Base-by-base conservation (phyloP, 2,888 invertebrate species). In the Lepidonotus clava region DNA sequence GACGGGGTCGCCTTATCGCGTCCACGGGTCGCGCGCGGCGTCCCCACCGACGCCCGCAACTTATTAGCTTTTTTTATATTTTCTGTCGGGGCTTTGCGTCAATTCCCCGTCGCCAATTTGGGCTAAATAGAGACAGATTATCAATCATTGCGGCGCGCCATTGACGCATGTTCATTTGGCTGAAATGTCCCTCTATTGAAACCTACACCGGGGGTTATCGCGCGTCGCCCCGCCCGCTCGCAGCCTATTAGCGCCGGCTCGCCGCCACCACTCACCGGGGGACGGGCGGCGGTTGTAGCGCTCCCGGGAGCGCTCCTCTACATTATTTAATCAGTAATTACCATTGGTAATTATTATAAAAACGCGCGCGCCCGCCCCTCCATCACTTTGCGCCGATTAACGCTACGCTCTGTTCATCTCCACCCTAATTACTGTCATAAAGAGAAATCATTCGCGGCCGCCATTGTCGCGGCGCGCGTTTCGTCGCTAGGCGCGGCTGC, bases 61-160 rank as follows among this genome's bases (percentile, higher is more conserved):
- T 76, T 76, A 76, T 76, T 76, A 76, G 76, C 32, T 76, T 76
- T 76, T 76, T n/a, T n/a, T n/a, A n/a, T n/a, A n/a, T n/a, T n/a
- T n/a, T n/a, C n/a, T 76, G 76, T 76, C 36, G 24, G 24, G 24
- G 38, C 36, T 38, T 24, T 28, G 76, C 76, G 76, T 76, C 76
- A 40, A 76, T 76, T n/a, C 40, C 40, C 21, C 76, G 76, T 18
- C 38, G 40, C 76, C 76, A 76, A 76, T 76, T 76, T 76, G 38
- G 28, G 76, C 76, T 76, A 76, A 76, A 76, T 76, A 76, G 76
- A 76, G 76, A 76, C 76, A 76, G 76, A 76, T 76, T 76, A 76
- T 76, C 76, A 76, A 76, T 76, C 76, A 76, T 76, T 76, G 76
- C 34, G 21, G 38, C 38, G 36, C 24, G 4, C 76, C 38, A 76